These are phyloP conservation scores for Formica selysi DNA, from an alignment of 1,140 invertebrate species.

Conservation along the genomic window DNA sequence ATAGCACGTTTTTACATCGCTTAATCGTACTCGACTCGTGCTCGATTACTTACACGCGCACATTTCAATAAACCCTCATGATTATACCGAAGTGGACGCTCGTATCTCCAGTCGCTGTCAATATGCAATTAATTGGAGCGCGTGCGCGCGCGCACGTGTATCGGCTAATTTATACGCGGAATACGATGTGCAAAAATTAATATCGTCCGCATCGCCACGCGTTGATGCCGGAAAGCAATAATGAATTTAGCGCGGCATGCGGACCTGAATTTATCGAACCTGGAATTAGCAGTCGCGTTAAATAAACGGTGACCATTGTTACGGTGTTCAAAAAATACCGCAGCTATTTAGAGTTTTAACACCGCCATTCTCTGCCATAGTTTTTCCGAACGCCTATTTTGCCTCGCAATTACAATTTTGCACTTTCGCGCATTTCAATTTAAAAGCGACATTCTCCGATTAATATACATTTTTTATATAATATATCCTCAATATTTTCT, in stretches of 20 bases:
- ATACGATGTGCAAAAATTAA: constrained; percentile 65
- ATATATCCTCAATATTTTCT: neutral
- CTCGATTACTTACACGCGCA: constrained; percentile 44
- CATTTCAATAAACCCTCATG: constrained; percentile 33
- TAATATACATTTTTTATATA: neutral
- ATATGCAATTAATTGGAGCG: constrained; percentile 45
- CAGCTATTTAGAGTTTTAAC: constrained; percentile 8
- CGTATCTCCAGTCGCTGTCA: constrained; percentile 29
- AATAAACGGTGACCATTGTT: constrained; percentile 34
- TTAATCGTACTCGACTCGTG: constrained; percentile 40
- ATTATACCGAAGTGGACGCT: neutral
- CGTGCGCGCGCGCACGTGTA: neutral
- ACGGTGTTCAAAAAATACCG: constrained; percentile 3
- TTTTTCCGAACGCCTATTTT: neutral
- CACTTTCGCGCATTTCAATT: neutral
- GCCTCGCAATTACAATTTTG: neutral
- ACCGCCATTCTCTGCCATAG: neutral
- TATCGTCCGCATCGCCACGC: constrained; percentile 45
- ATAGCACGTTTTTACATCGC: constrained; percentile 39
- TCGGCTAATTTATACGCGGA: constrained; percentile 66
- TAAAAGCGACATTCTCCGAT: neutral
- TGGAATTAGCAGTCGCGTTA: constrained; percentile 31
- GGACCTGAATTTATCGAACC: constrained; percentile 57
- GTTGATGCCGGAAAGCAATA: constrained; percentile 55
- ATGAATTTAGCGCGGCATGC: constrained; percentile 18